Evolutionary conservation across 2,797 vertebrate genomes (phyloP).

Genomic region (Bradypodion pumilum): DNA sequence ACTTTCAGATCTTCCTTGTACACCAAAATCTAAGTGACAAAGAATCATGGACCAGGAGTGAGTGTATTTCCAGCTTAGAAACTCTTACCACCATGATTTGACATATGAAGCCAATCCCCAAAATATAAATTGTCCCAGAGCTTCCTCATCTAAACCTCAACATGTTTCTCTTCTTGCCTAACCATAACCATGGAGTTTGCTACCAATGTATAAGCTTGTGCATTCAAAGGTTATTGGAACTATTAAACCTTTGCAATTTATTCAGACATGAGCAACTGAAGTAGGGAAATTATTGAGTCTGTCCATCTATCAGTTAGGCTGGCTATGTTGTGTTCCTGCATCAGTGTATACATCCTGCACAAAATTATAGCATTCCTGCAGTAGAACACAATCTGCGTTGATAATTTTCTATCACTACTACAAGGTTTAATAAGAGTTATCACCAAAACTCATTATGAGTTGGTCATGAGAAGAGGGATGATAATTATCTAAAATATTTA

Average conservation of each 20-base stretch:
- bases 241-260: not conserved
- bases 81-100: not conserved
- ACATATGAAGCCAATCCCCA: not conserved
- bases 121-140: not conserved
- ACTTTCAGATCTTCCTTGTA: not conserved
- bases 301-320: not conserved
- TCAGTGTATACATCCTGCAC: not conserved
- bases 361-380: not conserved
- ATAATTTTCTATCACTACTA: not conserved
- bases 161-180: not conserved
- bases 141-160: not conserved
- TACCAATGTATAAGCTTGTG: not conserved
- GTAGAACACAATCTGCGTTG: not conserved
- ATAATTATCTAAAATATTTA: constrained; percentile 3
- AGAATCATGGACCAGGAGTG: constrained; percentile 22
- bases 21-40: not conserved
- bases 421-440: constrained; percentile 12
- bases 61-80: not conserved
- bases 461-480: too few relatives aligned
- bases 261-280: not conserved
- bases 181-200: too few relatives aligned
- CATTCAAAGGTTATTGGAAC: not conserved
- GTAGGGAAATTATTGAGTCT: not conserved
- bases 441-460: not conserved
- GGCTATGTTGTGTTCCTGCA: not conserved